Percentiles rank a stretch among this genome's conserved stretches.
Evolutionary conservation across 2,888 invertebrate genomes (phyloP).

Genomic region (Vesta saturnalis): DNA sequence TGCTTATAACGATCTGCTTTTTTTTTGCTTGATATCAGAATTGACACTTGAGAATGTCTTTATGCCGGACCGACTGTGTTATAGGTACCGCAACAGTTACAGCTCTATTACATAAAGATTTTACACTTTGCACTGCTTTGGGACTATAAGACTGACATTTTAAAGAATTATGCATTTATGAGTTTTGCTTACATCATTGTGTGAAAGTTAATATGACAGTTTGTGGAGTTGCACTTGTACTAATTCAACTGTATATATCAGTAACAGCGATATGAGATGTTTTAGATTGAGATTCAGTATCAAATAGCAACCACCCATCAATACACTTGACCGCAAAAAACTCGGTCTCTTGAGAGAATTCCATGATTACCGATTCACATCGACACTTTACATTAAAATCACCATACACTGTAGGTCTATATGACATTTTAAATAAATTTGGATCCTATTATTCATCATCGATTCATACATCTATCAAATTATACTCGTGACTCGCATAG

Average conservation of each 20-base stretch:
- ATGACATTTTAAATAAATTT: slow-evolving; percentile 28
- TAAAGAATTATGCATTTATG: not conserved
- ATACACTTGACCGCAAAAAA: slow-evolving; percentile 38
- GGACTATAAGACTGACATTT: too few relatives aligned
- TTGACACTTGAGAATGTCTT: slow-evolving; percentile 48
- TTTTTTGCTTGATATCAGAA: slow-evolving; percentile 37
- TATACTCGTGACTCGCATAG: slow-evolving; percentile 31
- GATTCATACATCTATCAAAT: slow-evolving; percentile 27
- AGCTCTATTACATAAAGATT: slow-evolving; percentile 28
- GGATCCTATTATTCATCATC: slow-evolving; percentile 28
- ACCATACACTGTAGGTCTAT: slow-evolving; percentile 16
- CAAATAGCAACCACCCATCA: slow-evolving; percentile 43
- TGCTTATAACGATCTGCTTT: slow-evolving; percentile 30
- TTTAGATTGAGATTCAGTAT: slow-evolving; percentile 42
- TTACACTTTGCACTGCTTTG: too few relatives aligned
- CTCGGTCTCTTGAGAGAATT: slow-evolving; percentile 34
- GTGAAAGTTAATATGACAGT: not conserved
- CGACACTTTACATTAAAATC: slow-evolving; percentile 32
- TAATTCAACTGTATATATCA: slow-evolving; percentile 29
- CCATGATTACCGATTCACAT: slow-evolving; percentile 32
- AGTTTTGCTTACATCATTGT: not conserved
- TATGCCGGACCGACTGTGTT: slow-evolving; percentile 46
- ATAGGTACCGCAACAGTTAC: slow-evolving; percentile 39
- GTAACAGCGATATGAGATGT: slow-evolving; percentile 42
- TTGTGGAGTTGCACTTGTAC: slow-evolving; percentile 16